These are phyloP conservation scores for Drosophila rellima DNA, from an alignment of 2,888 invertebrate genomes.

Conservation along the genomic window DNA sequence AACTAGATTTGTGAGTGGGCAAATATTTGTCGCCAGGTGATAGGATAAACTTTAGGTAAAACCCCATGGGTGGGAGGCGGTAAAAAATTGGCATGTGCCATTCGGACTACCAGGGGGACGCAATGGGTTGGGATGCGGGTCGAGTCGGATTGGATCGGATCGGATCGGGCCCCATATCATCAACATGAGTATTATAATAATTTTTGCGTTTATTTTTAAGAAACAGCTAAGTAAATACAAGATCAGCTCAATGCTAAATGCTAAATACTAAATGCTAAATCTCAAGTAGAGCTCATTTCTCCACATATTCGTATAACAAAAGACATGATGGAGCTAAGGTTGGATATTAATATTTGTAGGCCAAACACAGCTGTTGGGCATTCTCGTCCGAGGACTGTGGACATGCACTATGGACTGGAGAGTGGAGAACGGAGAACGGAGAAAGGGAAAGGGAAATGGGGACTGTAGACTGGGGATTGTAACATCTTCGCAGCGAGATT, in stretches of 20 bases:
- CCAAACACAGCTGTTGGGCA: constrained; percentile 65
- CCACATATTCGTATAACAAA: constrained; percentile 9
- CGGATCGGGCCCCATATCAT: constrained; percentile 3
- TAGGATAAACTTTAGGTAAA: constrained; percentile 53
- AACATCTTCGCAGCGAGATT: constrained; percentile 77
- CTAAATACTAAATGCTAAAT: constrained; percentile 72
- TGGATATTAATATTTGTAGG: constrained; percentile 55
- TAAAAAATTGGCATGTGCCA: constrained; percentile 17
- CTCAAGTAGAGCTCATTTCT: constrained; percentile 66
- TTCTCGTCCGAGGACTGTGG: constrained; percentile 39
- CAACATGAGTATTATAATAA: constrained; percentile 18
- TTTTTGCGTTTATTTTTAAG: constrained; percentile 44
- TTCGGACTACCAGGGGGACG: background rate
- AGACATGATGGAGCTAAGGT: constrained; percentile 7
- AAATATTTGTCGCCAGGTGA: constrained; percentile 71
- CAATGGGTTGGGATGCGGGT: background rate
- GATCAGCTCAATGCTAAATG: constrained; percentile 69
- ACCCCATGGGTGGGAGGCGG: constrained; percentile 42
- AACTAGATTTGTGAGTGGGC: constrained; percentile 77
- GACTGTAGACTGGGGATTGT: constrained; percentile 33
- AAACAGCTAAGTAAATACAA: constrained; percentile 71
- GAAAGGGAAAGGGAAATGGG: background rate
- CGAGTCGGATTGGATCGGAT: background rate
- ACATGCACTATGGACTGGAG: constrained; percentile 8
- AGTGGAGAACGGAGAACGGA: constrained; percentile 1